These are phyloP conservation scores for Apostichopus leukothele DNA, from an alignment of 53 echinoderm and acorn worm genomes.

Conservation along the genomic window DNA sequence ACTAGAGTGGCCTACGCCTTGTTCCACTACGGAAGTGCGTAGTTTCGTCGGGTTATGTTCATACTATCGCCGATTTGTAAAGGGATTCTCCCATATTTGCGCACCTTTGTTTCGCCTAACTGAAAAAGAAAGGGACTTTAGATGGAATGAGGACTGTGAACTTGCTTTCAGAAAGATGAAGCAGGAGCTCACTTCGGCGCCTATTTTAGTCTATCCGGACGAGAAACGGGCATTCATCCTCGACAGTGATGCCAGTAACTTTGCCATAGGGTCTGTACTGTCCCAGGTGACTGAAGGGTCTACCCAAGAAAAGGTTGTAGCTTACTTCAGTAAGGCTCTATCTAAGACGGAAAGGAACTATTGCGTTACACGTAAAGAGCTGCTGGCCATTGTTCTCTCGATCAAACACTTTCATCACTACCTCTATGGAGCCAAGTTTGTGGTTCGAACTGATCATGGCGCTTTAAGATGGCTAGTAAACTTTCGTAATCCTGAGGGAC, in stretches of 20 bases:
- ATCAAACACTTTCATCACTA: conserved; percentile 45
- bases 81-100: no score
- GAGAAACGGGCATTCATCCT: conserved; percentile 19
- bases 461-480: conserved; percentile 35
- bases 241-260: conserved; percentile 46
- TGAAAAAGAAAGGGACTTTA: no score
- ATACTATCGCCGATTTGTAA: no score
- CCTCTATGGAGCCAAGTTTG: conserved; percentile 27
- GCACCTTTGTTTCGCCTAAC: no score
- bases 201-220: conserved; percentile 34
- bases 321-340: conserved; percentile 46
- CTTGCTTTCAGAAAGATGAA: conserved; percentile 28
- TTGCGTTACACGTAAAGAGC: conserved; percentile 52
- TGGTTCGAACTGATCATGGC: conserved; percentile 34
- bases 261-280: conserved; percentile 48
- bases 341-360: conserved; percentile 51
- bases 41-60: no score
- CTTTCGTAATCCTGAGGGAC: conserved; percentile 44
- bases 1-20: conserved; percentile 44
- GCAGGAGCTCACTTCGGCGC: background rate
- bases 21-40: no score
- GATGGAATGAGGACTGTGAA: conserved; percentile 40
- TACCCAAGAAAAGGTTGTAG: conserved; percentile 30
- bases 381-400: conserved; percentile 45
- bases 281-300: conserved; percentile 46